phyloP scores from a whole-genome alignment of 2,888 invertebrate genomes.

The Xestia rhomboidea region DNA sequence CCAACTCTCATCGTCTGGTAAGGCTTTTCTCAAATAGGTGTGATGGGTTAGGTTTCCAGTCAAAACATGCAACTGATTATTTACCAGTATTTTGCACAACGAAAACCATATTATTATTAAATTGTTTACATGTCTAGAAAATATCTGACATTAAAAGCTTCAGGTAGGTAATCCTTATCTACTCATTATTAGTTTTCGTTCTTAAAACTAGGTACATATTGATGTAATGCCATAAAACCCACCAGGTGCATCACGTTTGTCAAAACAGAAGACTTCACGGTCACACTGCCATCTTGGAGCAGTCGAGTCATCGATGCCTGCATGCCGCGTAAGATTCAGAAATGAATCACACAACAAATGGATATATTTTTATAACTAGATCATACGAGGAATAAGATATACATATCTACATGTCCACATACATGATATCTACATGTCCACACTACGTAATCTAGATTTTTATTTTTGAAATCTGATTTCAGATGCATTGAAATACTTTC shows the following conservation, averaged over 20 bases:
- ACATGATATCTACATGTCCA: background rate
- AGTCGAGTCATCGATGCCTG: slow-evolving; percentile 43
- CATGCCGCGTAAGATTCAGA: slow-evolving; percentile 18
- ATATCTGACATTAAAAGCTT: background rate
- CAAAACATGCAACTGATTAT: background rate
- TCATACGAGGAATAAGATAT: background rate
- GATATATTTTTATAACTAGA: slow-evolving; percentile 23
- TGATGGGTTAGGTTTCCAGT: background rate
- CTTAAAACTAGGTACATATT: background rate
- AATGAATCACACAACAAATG: slow-evolving; percentile 31
- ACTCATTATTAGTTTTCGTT: background rate
- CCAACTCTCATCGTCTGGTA: background rate
- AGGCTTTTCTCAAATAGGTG: background rate
- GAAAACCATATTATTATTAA: no score
- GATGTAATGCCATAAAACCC: slow-evolving; percentile 4
- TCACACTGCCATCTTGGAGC: slow-evolving; percentile 32
- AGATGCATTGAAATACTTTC: background rate
- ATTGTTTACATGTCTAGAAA: background rate
- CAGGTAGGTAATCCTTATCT: background rate
- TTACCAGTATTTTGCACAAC: background rate
- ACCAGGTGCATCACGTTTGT: slow-evolving; percentile 29
- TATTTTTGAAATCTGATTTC: background rate
- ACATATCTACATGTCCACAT: background rate
- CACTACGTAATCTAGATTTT: background rate
- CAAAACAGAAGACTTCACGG: slow-evolving; percentile 32